Evolutionary conservation across 35 echinoderm and acorn worm genomes (phyloP).

Genomic region (Ophiothrix spiculata): DNA sequence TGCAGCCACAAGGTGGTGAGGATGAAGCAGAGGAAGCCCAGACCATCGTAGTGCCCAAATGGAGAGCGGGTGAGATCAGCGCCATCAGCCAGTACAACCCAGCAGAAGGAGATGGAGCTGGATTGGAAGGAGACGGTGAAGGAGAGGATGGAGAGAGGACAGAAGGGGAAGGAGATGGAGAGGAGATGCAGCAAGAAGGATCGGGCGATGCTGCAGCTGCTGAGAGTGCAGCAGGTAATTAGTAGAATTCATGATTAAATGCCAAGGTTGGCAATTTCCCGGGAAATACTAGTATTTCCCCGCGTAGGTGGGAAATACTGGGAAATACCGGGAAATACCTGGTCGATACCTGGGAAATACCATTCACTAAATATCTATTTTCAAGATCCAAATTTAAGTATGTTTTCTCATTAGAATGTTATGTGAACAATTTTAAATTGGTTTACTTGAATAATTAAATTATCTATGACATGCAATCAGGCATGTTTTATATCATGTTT

Average conservation of each 20-base stretch:
- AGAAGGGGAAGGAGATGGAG: constrained; percentile 16
- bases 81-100: constrained; percentile 87
- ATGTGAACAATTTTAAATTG: no score
- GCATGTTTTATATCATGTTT: no score
- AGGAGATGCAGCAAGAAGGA: constrained; percentile 1
- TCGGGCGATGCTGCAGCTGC: constrained; percentile 8
- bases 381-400: no score
- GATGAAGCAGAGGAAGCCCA: constrained; percentile 88
- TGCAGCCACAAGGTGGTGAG: constrained; percentile 80
- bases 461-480: no score
- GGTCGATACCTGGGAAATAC: no score
- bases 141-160: constrained; percentile 37
- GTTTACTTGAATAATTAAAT: no score
- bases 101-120: constrained; percentile 54
- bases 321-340: no score
- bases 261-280: no score
- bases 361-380: no score
- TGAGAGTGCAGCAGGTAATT: constrained; percentile 31
- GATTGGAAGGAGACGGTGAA: constrained; percentile 47
- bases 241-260: constrained; percentile 28
- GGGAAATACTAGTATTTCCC: no score
- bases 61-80: constrained; percentile 78
- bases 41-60: constrained; percentile 88
- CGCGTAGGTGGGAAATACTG: no score
- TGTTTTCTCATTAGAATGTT: no score